phyloP scores from a whole-genome alignment of 1,140 invertebrate species.

The Elysia chlorotica region DNA sequence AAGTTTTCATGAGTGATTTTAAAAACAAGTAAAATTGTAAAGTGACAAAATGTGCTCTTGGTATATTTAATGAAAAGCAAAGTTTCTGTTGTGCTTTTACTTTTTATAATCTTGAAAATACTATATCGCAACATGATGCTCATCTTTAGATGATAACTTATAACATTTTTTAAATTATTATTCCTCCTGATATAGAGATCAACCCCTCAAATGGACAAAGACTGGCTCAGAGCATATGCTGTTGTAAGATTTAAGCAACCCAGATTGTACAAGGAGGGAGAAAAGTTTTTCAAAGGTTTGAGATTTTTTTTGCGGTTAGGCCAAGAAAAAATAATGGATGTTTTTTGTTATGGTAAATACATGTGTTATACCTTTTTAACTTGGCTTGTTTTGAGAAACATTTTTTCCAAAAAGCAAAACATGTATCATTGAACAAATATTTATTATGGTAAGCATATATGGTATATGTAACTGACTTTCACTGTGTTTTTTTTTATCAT shows the following conservation, averaged over 20 bases:
- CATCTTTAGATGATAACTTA: too few relatives aligned
- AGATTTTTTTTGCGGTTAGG: background rate
- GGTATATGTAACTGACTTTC: too few relatives aligned
- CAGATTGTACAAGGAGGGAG: conserved; percentile 79
- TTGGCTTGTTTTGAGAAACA: too few relatives aligned
- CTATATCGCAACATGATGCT: too few relatives aligned
- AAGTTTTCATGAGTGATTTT: background rate
- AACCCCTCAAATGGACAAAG: conserved; percentile 75
- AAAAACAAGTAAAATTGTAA: background rate
- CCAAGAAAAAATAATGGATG: background rate
- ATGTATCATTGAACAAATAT: too few relatives aligned
- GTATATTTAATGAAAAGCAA: too few relatives aligned
- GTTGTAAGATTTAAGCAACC: conserved; percentile 87
- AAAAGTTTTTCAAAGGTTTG: conserved; percentile 72
- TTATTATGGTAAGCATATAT: background rate
- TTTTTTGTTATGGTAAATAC: background rate
- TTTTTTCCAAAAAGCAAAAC: too few relatives aligned
- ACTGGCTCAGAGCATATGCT: conserved; percentile 85
- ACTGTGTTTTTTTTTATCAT: too few relatives aligned
- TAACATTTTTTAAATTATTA: background rate
- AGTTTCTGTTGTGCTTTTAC: background rate
- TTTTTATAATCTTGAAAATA: conserved; percentile 9
- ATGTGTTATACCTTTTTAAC: too few relatives aligned
- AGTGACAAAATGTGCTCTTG: too few relatives aligned
- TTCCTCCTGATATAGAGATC: conserved; percentile 52